A percentile compares a stretch with the other conserved stretches of the same genome.
These are phyloP conservation scores for Danio aesculapii DNA, from an alignment of 2,797 vertebrate species.

Conservation along the genomic window DNA sequence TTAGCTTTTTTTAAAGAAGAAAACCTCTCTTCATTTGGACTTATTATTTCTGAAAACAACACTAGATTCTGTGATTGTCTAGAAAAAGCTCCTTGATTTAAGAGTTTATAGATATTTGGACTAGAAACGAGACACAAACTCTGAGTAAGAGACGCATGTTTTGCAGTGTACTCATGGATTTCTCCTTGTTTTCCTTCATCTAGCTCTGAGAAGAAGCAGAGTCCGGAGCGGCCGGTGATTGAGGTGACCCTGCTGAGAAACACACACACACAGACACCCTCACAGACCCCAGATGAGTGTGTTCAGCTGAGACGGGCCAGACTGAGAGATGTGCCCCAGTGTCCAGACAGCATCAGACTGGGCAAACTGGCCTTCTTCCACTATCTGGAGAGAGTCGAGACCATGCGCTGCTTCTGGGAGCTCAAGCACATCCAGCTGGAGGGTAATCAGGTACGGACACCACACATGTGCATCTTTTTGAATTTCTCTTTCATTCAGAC, in stretches of 20 bases:
- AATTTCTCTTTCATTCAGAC: too few relatives aligned
- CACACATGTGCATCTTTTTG: too few relatives aligned
- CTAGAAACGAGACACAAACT: too few relatives aligned
- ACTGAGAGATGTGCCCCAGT: slow-evolving; percentile 71
- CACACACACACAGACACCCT: slow-evolving; percentile 53
- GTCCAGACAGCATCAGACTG: slow-evolving; percentile 65
- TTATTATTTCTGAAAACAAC: too few relatives aligned
- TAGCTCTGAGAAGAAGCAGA: slow-evolving; percentile 49
- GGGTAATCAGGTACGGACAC: slow-evolving; percentile 55
- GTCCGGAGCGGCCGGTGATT: slow-evolving; percentile 31
- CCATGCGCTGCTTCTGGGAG: slow-evolving; percentile 79
- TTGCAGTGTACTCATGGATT: neutral
- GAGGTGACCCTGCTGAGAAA: slow-evolving; percentile 57
- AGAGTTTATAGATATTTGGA: too few relatives aligned
- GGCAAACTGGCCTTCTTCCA: slow-evolving; percentile 77
- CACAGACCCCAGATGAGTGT: slow-evolving; percentile 55
- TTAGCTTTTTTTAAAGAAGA: too few relatives aligned
- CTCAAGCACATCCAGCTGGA: slow-evolving; percentile 68
- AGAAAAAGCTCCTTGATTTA: too few relatives aligned
- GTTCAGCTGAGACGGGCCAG: slow-evolving; percentile 73
- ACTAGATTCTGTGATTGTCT: too few relatives aligned
- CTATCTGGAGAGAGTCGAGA: slow-evolving; percentile 77
- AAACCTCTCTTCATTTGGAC: too few relatives aligned
- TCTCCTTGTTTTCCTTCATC: neutral
- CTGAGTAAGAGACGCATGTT: too few relatives aligned